Evolutionary conservation across 2,113 vertebrate species (phyloP).

Genomic region (Ictalurus furcatus): DNA sequence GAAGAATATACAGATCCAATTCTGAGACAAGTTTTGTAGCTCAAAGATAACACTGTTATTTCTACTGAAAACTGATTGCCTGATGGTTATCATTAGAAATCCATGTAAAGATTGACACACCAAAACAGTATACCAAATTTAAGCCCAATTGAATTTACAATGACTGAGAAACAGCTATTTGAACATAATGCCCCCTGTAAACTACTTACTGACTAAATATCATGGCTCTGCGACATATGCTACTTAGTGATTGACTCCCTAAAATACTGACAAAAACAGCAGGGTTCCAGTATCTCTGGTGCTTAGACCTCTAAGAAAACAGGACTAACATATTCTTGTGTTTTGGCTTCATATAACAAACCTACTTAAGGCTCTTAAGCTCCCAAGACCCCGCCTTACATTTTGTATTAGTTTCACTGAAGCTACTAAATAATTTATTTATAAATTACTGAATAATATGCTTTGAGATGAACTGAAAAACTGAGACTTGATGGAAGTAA

Average conservation of each 20-base stretch:
- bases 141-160: background rate
- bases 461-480: background rate
- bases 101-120: background rate
- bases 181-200: background rate
- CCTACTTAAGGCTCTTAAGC: background rate
- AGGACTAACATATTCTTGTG: background rate
- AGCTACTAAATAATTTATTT: conserved; percentile 4
- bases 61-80: background rate
- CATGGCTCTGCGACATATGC: background rate
- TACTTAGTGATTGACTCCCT: background rate
- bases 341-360: background rate
- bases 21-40: background rate
- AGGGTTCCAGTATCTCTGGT: background rate
- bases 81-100: background rate
- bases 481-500: background rate
- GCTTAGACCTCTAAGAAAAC: background rate
- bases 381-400: background rate
- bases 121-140: background rate
- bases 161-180: background rate
- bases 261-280: background rate
- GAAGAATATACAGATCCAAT: background rate
- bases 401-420: conserved; percentile 2
- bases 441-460: background rate
- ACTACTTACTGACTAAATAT: background rate
- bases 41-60: background rate